A percentile compares a stretch with the other conserved stretches of the same genome.
Conservation (phyloP, 1,140 invertebrate species). For the Spodoptera litura region DNA sequence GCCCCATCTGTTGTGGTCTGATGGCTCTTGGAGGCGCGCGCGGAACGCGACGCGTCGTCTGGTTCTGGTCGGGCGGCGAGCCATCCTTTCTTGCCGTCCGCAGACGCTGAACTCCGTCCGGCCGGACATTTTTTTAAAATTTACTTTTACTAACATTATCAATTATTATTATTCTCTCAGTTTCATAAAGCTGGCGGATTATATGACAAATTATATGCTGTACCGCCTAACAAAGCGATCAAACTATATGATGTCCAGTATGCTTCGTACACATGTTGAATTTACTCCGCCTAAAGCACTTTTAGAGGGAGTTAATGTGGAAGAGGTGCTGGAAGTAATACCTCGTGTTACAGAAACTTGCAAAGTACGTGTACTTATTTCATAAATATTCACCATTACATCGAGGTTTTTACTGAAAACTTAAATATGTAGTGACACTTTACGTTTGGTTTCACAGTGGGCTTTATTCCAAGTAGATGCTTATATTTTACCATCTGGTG, state of each 20-base stretch:
- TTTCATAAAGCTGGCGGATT: conserved; percentile 92
- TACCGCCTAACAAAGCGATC: conserved; percentile 89
- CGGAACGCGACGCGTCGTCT: too few relatives aligned
- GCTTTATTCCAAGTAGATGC: conserved; percentile 87
- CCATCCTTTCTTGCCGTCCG: too few relatives aligned
- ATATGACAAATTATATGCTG: conserved; percentile 90
- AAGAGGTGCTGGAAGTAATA: conserved; percentile 84
- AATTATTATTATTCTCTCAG: conserved; percentile 74
- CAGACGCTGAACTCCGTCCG: too few relatives aligned
- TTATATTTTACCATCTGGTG: conserved; percentile 78
- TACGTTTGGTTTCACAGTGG: conserved; percentile 72
- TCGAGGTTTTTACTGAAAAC: not conserved
- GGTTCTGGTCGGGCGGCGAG: too few relatives aligned
- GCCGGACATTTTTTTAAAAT: too few relatives aligned
- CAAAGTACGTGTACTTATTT: conserved; percentile 56
- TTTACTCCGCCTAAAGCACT: conserved; percentile 66
- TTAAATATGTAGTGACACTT: too few relatives aligned
- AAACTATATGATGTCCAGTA: conserved; percentile 87
- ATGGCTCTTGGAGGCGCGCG: too few relatives aligned
- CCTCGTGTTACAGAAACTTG: conserved; percentile 81
- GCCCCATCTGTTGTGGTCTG: too few relatives aligned
- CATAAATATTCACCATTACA: not conserved
- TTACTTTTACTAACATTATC: too few relatives aligned
- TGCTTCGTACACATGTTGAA: conserved; percentile 86
- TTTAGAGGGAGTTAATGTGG: conserved; percentile 61